Evolutionary conservation across 1,140 invertebrate genomes (phyloP), one percentile per base, ranked within the genome.

Genomic region (Spodoptera litura): DNA sequence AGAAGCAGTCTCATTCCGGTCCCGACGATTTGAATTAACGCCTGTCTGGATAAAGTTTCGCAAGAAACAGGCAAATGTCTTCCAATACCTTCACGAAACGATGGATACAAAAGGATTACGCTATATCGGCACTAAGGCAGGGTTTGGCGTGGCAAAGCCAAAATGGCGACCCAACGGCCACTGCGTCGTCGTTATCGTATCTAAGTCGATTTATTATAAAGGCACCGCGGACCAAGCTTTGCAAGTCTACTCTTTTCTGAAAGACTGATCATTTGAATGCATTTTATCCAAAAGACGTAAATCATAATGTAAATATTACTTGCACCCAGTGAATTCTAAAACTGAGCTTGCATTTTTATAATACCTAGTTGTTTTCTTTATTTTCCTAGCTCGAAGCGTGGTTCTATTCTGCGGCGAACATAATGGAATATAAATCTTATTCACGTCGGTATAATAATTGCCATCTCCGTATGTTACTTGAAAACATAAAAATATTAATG

Each of bases 141-240:
- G 15, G 71, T 38, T 44, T 51, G 44, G 56, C 44, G 27, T 15
- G 38, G 56, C 38, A 58, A 74, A 44, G 20, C 20, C 8, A 74
- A 51, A 74, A 74, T 51, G 71, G 55, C 71, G 25, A 61, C 61
- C 25, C 44, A 58, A 61, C 20, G 35, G 71, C 56, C 20, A 15
- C 51, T 20, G 15, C 55, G 35, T 44, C 38, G 55, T 74, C 20
- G 55, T 74, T 74, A 59, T 74, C 56, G 56, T 74, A 38, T 61
- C 44, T 13, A 51, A 51, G 71, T 61, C 71, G 38, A 51, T 74
- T 74, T 74, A 74, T 74, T 61, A 49, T 74, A 51, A 59, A 73
- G 71, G 31, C 53, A 55, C 35, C 44, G 55, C 55, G 56, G 44
- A 72, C 56, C 70, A 44, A 35, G 70, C n/a, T 25, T 72, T 58